These are phyloP conservation scores for Calliphora vicina DNA, from an alignment of 1,140 invertebrate genomes.

Conservation along the genomic window DNA sequence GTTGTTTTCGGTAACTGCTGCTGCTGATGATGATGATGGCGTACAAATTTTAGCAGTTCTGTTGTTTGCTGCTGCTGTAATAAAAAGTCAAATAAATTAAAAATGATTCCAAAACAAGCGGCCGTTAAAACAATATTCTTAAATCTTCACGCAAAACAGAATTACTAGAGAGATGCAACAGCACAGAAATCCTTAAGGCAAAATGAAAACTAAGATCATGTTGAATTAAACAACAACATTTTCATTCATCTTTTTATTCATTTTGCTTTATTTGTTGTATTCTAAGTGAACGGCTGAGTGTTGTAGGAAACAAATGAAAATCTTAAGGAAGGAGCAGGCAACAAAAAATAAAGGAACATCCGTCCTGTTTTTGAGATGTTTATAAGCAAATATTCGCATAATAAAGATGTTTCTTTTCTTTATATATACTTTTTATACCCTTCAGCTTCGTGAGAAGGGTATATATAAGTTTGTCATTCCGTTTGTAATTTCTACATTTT, in stretches of 20 bases:
- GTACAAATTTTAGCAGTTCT: neutral
- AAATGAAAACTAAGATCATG: neutral
- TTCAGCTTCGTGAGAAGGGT: no score
- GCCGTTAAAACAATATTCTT: neutral
- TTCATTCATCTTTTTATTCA: neutral
- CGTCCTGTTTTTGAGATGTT: neutral
- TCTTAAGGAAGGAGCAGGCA: neutral
- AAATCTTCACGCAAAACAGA: neutral
- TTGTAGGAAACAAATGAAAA: neutral
- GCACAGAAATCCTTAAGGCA: neutral
- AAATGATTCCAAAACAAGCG: neutral
- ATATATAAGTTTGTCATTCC: no score
- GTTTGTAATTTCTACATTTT: no score
- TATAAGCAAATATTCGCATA: neutral
- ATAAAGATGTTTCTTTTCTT: neutral
- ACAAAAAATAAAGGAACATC: neutral
- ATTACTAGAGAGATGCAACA: neutral
- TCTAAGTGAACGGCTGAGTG: no score
- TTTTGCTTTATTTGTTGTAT: neutral
- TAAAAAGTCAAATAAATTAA: constrained; percentile 17
- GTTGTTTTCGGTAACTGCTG: neutral
- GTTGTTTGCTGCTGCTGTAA: neutral
- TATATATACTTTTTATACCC: no score
- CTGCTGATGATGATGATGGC: neutral
- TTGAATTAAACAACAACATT: neutral